Evolutionary conservation across 2,113 vertebrate species (phyloP).

Genomic region (Pterocles orientalis): DNA sequence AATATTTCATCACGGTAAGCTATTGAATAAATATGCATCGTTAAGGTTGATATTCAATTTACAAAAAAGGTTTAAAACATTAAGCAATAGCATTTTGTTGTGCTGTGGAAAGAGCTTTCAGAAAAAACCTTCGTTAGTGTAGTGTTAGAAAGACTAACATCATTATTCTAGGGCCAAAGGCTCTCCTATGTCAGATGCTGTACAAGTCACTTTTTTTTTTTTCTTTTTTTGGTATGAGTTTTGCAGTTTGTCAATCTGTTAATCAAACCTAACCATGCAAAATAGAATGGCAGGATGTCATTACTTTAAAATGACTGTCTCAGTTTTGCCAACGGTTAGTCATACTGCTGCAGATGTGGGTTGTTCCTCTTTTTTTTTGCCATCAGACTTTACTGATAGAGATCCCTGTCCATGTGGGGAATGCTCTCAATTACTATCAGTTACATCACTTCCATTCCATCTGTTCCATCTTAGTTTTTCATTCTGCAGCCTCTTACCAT

Average conservation of each 20-base stretch:
- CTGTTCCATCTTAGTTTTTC: neutral
- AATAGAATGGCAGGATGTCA: neutral
- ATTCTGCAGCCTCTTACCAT: neutral
- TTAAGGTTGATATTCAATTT: neutral
- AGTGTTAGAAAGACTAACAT: neutral
- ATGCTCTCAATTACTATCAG: slow-evolving; percentile 75
- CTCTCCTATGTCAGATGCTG: neutral
- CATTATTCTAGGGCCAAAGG: neutral
- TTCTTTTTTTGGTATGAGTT: neutral
- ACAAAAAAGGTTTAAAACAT: neutral
- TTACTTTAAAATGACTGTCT: neutral
- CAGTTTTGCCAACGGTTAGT: slow-evolving; percentile 69
- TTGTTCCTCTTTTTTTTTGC: slow-evolving; percentile 80
- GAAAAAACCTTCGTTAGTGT: neutral
- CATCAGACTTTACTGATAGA: slow-evolving; percentile 78
- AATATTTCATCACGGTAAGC: neutral
- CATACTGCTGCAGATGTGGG: slow-evolving; percentile 78
- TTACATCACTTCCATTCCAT: slow-evolving; percentile 75
- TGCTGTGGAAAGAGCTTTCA: neutral
- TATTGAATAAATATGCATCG: neutral
- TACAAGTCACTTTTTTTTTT: neutral
- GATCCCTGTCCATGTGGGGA: slow-evolving; percentile 75
- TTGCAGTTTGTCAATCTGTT: neutral
- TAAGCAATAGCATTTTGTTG: neutral
- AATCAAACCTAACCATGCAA: neutral